Percentiles rank a stretch among this genome's conserved stretches.
phyloP scores from a whole-genome alignment of 2,113 vertebrate genomes.

The Sylvietta virens region DNA sequence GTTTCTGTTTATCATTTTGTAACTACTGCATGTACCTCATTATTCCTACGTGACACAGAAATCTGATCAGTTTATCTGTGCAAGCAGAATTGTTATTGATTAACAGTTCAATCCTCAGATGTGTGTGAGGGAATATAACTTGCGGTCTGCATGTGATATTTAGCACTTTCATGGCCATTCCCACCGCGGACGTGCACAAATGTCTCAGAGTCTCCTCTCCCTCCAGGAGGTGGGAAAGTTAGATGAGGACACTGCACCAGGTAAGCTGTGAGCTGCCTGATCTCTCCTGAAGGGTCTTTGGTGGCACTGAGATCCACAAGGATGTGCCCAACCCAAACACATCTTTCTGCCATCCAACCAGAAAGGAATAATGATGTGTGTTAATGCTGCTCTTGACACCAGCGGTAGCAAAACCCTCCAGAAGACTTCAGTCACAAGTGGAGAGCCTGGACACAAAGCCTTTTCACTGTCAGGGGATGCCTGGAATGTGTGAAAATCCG shows the following conservation, averaged over 20 bases:
- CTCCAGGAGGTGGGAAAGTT: not conserved
- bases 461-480: not conserved
- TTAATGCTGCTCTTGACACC: not conserved
- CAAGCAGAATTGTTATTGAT: not conserved
- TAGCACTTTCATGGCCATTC: not conserved
- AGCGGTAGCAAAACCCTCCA: not conserved
- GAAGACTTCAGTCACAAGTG: not conserved
- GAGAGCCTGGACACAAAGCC: not conserved
- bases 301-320: not conserved
- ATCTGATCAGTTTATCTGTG: not conserved
- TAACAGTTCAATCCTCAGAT: not conserved
- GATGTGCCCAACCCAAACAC: not conserved
- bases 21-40: not conserved
- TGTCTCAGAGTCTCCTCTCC: not conserved
- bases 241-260: not conserved
- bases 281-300: not conserved
- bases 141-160: not conserved
- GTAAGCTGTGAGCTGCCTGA: not conserved
- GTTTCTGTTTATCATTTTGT: not conserved
- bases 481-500: not conserved
- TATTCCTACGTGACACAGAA: not conserved
- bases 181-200: accelerated
- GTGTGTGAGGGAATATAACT: not conserved
- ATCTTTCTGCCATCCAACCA: not conserved
- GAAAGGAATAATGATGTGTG: not conserved